These are phyloP conservation scores for Bombus confusus DNA, from an alignment of 1,140 invertebrate genomes.

Conservation along the genomic window DNA sequence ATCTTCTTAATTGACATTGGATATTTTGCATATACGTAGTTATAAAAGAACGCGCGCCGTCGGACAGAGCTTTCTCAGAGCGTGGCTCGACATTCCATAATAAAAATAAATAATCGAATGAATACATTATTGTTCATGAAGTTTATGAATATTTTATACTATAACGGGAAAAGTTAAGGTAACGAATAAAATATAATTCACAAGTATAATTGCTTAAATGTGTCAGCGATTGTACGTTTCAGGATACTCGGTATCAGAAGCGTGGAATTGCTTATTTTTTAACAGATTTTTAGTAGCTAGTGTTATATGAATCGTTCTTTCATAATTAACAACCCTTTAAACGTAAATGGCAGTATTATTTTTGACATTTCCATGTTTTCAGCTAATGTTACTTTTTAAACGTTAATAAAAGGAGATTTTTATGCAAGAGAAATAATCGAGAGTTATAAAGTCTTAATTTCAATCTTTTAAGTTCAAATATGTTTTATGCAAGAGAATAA, in stretches of 20 bases:
- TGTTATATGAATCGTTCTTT: not conserved
- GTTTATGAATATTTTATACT: not conserved
- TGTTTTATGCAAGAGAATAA: too few relatives aligned
- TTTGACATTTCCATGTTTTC: too few relatives aligned
- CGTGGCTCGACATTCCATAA: too few relatives aligned
- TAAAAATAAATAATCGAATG: conserved; percentile 8
- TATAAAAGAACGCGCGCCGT: not conserved
- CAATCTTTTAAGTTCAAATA: not conserved
- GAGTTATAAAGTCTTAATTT: too few relatives aligned
- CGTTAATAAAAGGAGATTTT: not conserved
- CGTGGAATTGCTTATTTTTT: not conserved
- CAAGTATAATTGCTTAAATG: not conserved
- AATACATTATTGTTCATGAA: not conserved
- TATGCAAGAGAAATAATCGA: not conserved
- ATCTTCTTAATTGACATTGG: not conserved
- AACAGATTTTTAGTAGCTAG: not conserved
- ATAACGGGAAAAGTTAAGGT: not conserved
- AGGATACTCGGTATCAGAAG: not conserved
- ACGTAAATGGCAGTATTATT: not conserved
- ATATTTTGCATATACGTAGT: not conserved
- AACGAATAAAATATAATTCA: not conserved
- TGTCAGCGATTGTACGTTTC: not conserved
- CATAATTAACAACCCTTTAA: conserved; percentile 27
- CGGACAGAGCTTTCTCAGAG: not conserved
- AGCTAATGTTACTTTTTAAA: not conserved